Base-by-base conservation (phyloP, 1,140 invertebrate species). In the Drosophila insularis region DNA sequence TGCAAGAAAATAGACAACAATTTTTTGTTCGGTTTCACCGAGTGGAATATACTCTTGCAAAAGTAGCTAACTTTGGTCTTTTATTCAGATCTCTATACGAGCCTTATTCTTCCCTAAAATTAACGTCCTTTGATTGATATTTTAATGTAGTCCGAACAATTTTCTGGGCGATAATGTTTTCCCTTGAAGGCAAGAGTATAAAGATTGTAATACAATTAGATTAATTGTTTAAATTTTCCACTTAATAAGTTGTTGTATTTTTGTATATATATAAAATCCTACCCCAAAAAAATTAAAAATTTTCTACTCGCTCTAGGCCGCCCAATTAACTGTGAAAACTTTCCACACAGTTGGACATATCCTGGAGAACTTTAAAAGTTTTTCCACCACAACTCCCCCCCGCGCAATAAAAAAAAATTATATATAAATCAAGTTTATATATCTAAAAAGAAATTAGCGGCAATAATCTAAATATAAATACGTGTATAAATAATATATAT, bases 211-310 rank as follows among this genome's bases (percentile, higher is more conserved):
- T 71, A 68, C 76, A 63, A 63, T 56, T 86, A 86, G 82, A 71
- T 53, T 86, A 86, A 86, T 86, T 86, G 72, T 81, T 68, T 86
- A 73, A 76, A 73, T 81, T 81, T 72, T 67, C 43, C 43, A 50
- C 17, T 71, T 54, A 62, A 63, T 68, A 74, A 78, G 81, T 74
- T 72, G 79, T 80, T 87, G 84, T 89, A 80, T 71, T 75, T 78
- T 75, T 90, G 84, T 90, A 90, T 5, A 27, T 68, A 90, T 90
- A 90, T 37, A 70, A 70, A 71, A 35, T 46, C 56, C 56, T 37
- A 10, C 40, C 40, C 14, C 14, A 14, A 27, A 27, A 23, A 23
- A 27, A 6, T 4, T 35, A 4, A 56, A 43, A 70, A 71, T 68
- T 73, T 69, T 79, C 59, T 63, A 76, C 71, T 87, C 75, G 78